A percentile compares a stretch with the other conserved stretches of the same genome.
Conservation (phyloP, 2,888 invertebrate genomes). For the Scaptomyza tumidula region DNA sequence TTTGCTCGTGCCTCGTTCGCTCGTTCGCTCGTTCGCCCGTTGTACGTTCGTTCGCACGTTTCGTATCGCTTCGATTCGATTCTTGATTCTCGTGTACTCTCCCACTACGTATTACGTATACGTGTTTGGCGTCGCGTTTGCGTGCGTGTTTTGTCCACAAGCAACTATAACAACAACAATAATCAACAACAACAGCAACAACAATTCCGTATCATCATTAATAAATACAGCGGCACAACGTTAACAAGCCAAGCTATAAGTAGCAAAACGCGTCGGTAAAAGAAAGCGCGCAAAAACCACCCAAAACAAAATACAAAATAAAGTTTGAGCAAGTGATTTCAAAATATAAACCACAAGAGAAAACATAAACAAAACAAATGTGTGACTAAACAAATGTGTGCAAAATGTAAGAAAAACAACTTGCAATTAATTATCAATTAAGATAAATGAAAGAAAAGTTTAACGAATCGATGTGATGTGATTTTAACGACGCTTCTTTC, state of each 20-base stretch:
- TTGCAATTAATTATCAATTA: constrained; percentile 7
- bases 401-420: constrained; percentile 61
- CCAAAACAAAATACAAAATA: constrained; percentile 9
- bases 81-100: constrained; percentile 32
- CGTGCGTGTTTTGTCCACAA: constrained; percentile 37
- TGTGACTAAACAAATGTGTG: constrained; percentile 60
- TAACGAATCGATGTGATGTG: constrained; percentile 35
- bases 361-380: constrained; percentile 60
- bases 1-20: constrained; percentile 63
- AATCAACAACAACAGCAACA: constrained; percentile 24
- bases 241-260: constrained; percentile 43
- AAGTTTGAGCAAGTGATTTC: constrained; percentile 7
- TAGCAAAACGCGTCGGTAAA: constrained; percentile 69
- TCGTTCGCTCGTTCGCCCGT: constrained; percentile 60
- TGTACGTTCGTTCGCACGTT: constrained; percentile 36
- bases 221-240: constrained; percentile 36
- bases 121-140: constrained; percentile 55
- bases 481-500: constrained; percentile 31
- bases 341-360: constrained; percentile 32
- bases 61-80: constrained; percentile 23
- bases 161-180: constrained; percentile 29
- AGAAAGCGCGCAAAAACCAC: constrained; percentile 53
- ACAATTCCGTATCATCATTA: constrained; percentile 21
- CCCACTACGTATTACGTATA: constrained; percentile 52
- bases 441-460: constrained; percentile 18